A percentile compares a stretch with the other conserved stretches of the same genome.
Evolutionary conservation across 2,888 invertebrate genomes (phyloP).

Genomic region (Nephrotoma appendiculata): DNA sequence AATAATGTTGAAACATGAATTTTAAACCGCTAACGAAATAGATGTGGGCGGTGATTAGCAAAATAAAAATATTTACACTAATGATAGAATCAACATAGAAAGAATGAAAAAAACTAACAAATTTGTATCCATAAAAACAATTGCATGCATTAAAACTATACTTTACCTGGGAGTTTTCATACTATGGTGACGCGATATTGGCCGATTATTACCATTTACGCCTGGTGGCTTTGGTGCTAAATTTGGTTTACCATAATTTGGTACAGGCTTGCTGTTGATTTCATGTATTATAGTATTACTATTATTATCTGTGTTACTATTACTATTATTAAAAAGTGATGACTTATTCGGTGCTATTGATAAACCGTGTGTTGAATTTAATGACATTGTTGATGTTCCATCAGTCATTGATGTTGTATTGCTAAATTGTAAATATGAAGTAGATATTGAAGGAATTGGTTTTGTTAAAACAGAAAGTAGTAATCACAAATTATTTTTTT

Average conservation of each 20-base stretch:
- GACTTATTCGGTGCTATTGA: constrained; percentile 25
- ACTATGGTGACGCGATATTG: constrained; percentile 63
- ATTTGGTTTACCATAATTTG: constrained; percentile 63
- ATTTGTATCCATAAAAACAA: background rate
- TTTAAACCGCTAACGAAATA: no score
- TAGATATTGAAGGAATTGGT: background rate
- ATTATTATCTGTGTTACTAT: constrained; percentile 8
- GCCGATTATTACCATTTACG: constrained; percentile 29
- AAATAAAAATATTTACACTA: background rate
- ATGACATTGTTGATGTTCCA: constrained; percentile 9
- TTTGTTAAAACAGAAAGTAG: background rate
- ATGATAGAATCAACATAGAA: background rate
- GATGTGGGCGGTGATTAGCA: no score
- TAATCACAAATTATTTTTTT: background rate
- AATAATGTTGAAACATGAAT: no score
- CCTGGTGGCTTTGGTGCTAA: constrained; percentile 72
- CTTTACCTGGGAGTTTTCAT: constrained; percentile 61
- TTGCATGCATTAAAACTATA: background rate
- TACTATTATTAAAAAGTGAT: constrained; percentile 23
- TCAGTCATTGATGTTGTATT: constrained; percentile 15
- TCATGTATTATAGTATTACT: constrained; percentile 13
- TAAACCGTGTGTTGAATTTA: background rate
- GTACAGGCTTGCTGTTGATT: constrained; percentile 24
- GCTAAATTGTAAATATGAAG: constrained; percentile 7
- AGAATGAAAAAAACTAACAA: background rate